Percentiles rank a stretch among this genome's conserved stretches.
Conservation (phyloP, 2,113 vertebrate species). For the Lipophrys pholis region DNA sequence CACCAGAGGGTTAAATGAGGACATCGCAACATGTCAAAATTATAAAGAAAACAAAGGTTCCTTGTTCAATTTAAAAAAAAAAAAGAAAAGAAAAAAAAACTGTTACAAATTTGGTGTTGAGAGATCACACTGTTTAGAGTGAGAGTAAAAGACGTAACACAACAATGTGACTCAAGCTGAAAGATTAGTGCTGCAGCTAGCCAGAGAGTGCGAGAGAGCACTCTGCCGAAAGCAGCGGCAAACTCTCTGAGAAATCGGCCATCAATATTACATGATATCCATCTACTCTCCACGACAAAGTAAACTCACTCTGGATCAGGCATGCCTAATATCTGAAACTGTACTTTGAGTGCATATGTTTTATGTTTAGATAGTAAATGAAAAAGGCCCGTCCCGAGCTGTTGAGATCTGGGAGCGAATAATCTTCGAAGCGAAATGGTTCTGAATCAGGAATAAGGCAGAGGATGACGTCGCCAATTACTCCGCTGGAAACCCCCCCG, state of each 20-base stretch:
- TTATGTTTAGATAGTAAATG: constrained; percentile 42
- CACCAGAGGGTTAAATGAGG: too few relatives aligned
- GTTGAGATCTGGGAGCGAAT: neutral
- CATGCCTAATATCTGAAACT: constrained; percentile 42
- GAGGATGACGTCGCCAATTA: neutral
- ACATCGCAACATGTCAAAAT: too few relatives aligned
- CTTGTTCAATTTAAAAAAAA: too few relatives aligned
- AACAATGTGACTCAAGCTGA: too few relatives aligned
- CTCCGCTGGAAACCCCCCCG: too few relatives aligned
- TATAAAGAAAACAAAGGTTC: too few relatives aligned
- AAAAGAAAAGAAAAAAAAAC: too few relatives aligned
- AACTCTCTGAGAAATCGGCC: constrained; percentile 46
- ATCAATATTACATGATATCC: constrained; percentile 76
- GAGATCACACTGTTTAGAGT: too few relatives aligned
- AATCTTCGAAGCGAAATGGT: constrained; percentile 1
- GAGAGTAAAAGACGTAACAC: too few relatives aligned
- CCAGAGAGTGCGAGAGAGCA: constrained; percentile 35
- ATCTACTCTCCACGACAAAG: constrained; percentile 66
- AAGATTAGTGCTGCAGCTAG: too few relatives aligned
- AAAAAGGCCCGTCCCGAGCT: constrained; percentile 37
- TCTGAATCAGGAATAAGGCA: neutral
- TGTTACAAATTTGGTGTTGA: too few relatives aligned
- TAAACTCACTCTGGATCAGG: constrained; percentile 60
- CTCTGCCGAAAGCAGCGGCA: constrained; percentile 58
- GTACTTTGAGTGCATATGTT: constrained; percentile 50